These are phyloP conservation scores for Orchesellides sinensis DNA, from an alignment of 2,888 invertebrate species.

Conservation along the genomic window DNA sequence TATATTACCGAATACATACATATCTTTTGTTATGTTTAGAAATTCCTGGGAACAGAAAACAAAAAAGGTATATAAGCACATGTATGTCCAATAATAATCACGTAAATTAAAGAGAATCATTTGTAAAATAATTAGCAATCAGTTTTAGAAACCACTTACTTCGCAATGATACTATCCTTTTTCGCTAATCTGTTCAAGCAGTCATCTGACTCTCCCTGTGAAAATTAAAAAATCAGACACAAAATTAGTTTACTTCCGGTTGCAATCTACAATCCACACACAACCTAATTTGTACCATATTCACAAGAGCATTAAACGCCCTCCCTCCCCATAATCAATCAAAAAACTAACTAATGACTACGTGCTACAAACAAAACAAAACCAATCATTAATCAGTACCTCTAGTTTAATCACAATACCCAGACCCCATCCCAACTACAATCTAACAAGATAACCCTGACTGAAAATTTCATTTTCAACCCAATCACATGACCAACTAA, in stretches of 20 bases:
- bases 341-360: background rate
- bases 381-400: no score
- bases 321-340: background rate
- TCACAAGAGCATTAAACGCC: no score
- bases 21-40: background rate
- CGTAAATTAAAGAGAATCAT: background rate
- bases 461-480: no score
- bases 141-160: conserved; percentile 82
- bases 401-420: no score
- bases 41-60: conserved; percentile 50
- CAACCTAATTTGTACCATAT: no score
- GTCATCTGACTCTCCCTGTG: conserved; percentile 95
- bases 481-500: no score
- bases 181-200: conserved; percentile 96
- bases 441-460: no score
- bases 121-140: background rate
- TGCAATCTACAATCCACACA: background rate
- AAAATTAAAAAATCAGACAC: conserved; percentile 69
- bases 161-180: conserved; percentile 94
- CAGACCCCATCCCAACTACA: no score
- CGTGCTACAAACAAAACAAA: background rate
- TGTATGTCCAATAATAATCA: background rate
- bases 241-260: background rate
- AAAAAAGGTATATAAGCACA: background rate
- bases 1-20: conserved; percentile 3